Evolutionary conservation across 2,113 vertebrate species (phyloP).

Genomic region (Stegastes partitus): DNA sequence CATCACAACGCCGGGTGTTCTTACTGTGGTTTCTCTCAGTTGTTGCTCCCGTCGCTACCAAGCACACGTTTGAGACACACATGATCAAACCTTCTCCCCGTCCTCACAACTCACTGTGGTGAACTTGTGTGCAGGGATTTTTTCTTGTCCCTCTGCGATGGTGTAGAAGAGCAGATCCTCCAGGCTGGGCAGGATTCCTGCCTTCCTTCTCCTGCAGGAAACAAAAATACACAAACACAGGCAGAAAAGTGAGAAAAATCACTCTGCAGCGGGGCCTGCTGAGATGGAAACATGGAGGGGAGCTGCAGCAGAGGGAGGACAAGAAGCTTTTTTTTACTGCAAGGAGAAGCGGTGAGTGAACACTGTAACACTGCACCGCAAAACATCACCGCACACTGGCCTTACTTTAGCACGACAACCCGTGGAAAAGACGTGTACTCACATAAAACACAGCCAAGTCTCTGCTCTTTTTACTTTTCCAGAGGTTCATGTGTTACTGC

Average conservation of each 20-base stretch:
- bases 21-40: too few relatives aligned
- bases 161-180: slow-evolving; percentile 99
- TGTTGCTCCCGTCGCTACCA: too few relatives aligned
- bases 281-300: slow-evolving; percentile 16
- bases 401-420: slow-evolving; percentile 18
- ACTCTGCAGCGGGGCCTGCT: neutral
- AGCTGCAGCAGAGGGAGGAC: slow-evolving; percentile 50
- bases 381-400: slow-evolving; percentile 22
- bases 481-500: slow-evolving; percentile 19
- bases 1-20: too few relatives aligned
- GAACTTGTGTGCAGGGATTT: slow-evolving; percentile 98
- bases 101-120: slow-evolving; percentile 87
- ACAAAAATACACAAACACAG: slow-evolving; percentile 3
- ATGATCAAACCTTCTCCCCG: neutral
- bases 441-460: too few relatives aligned
- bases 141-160: slow-evolving; percentile 98
- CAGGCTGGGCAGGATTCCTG: slow-evolving; percentile 95
- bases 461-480: slow-evolving; percentile 3
- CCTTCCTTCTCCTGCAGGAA: slow-evolving; percentile 91
- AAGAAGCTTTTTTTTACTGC: slow-evolving; percentile 36
- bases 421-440: neutral
- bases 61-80: too few relatives aligned
- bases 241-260: slow-evolving; percentile 14
- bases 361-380: slow-evolving; percentile 28
- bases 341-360: slow-evolving; percentile 61